These are phyloP conservation scores for Pandemis corylana DNA, from an alignment of 2,888 invertebrate genomes.

Conservation along the genomic window DNA sequence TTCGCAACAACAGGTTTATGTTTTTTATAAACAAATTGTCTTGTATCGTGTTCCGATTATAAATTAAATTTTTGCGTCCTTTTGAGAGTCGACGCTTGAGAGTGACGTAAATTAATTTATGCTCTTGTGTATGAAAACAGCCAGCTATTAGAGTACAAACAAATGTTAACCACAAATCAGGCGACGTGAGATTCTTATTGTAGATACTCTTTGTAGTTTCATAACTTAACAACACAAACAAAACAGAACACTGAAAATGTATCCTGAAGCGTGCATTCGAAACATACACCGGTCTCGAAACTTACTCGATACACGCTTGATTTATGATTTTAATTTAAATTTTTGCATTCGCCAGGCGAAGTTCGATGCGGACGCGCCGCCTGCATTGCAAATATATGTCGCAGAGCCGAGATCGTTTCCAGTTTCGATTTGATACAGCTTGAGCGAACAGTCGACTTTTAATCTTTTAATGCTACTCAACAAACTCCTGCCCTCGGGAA, in stretches of 20 bases:
- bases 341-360: constrained; percentile 84
- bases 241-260: constrained; percentile 56
- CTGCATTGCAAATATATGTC: constrained; percentile 83
- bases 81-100: too few species aligned
- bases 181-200: neutral
- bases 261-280: constrained; percentile 69
- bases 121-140: neutral
- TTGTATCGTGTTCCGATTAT: too few species aligned
- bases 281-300: constrained; percentile 81
- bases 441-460: constrained; percentile 80
- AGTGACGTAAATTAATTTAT: too few species aligned
- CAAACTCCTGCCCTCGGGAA: constrained; percentile 69
- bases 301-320: constrained; percentile 84
- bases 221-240: constrained; percentile 55
- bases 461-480: constrained; percentile 84
- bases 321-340: constrained; percentile 86
- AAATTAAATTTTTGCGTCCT: too few species aligned
- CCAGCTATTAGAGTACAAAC: neutral
- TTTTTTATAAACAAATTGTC: too few species aligned
- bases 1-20: too few species aligned
- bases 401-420: constrained; percentile 73
- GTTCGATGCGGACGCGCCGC: constrained; percentile 80
- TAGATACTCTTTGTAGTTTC: constrained; percentile 25
- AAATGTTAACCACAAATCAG: neutral
- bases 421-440: constrained; percentile 78